A percentile compares a stretch with the other conserved stretches of the same genome.
These are phyloP conservation scores for Hydrolagus colliei DNA, from an alignment of 2,797 vertebrate species.

Conservation along the genomic window DNA sequence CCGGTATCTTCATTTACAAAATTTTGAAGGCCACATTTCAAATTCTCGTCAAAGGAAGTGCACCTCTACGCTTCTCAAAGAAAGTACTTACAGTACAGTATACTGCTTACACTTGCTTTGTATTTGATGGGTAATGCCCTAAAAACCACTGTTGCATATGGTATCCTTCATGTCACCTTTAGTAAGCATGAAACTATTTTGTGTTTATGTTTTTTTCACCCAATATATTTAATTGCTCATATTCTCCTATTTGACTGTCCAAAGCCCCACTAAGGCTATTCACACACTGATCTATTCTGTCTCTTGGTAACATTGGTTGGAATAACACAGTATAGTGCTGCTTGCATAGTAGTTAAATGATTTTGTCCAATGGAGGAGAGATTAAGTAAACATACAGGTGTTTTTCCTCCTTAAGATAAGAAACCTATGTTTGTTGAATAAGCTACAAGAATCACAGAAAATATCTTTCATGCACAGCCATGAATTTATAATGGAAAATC, in stretches of 20 bases:
- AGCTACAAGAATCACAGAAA: background rate
- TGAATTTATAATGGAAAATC: background rate
- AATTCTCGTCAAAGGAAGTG: no score
- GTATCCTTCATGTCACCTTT: no score
- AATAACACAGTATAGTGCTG: background rate
- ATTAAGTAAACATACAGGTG: background rate
- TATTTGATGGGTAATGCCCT: no score
- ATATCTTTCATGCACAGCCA: conserved; percentile 21
- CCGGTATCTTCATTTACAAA: no score
- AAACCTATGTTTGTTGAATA: background rate
- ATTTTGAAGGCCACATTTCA: no score
- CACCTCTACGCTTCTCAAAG: no score
- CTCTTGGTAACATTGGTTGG: background rate
- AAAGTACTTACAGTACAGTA: no score
- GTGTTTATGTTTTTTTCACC: background rate
- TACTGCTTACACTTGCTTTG: no score
- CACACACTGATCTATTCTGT: no score
- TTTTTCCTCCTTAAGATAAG: background rate
- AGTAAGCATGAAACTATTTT: background rate
- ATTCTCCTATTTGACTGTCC: background rate
- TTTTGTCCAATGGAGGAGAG: background rate
- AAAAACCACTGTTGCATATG: no score
- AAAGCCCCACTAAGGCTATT: background rate
- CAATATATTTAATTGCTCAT: background rate
- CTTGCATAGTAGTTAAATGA: background rate